These are phyloP conservation scores for Incurvaria masculella DNA, from an alignment of 2,888 invertebrate genomes.

Conservation along the genomic window DNA sequence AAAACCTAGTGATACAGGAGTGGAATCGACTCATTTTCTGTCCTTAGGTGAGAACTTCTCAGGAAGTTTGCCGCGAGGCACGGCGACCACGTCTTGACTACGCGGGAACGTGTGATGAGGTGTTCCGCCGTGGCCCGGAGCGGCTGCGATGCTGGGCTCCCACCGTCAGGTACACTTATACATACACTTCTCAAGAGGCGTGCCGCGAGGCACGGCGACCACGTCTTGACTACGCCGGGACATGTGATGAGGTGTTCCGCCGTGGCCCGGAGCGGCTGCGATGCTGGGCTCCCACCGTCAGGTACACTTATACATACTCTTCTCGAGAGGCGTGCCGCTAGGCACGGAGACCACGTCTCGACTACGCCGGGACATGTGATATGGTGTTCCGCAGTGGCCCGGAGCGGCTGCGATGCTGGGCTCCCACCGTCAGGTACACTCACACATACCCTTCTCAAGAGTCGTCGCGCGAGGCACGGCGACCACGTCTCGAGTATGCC, in stretches of 20 bases:
- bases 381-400: conserved; percentile 78
- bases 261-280: conserved; percentile 65
- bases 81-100: conserved; percentile 70
- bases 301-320: conserved; percentile 63
- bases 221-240: conserved; percentile 75
- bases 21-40: conserved; percentile 5
- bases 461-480: conserved; percentile 62
- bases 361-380: conserved; percentile 82
- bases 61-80: conserved; percentile 64
- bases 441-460: conserved; percentile 67
- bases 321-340: conserved; percentile 69
- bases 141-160: conserved; percentile 53
- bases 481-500: conserved; percentile 72
- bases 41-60: conserved; percentile 70
- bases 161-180: conserved; percentile 59
- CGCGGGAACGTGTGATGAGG: conserved; percentile 77
- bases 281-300: conserved; percentile 56
- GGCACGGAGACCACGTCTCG: conserved; percentile 63
- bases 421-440: conserved; percentile 62
- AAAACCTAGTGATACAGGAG: neutral
- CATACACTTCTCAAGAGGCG: conserved; percentile 71
- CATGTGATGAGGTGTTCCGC: conserved; percentile 76
- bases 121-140: conserved; percentile 73
- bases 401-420: conserved; percentile 48
- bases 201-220: conserved; percentile 64